Percentiles rank a stretch among this genome's conserved stretches.
Evolutionary conservation across 2,113 vertebrate genomes (phyloP).

Genomic region (Acinonyx jubatus): DNA sequence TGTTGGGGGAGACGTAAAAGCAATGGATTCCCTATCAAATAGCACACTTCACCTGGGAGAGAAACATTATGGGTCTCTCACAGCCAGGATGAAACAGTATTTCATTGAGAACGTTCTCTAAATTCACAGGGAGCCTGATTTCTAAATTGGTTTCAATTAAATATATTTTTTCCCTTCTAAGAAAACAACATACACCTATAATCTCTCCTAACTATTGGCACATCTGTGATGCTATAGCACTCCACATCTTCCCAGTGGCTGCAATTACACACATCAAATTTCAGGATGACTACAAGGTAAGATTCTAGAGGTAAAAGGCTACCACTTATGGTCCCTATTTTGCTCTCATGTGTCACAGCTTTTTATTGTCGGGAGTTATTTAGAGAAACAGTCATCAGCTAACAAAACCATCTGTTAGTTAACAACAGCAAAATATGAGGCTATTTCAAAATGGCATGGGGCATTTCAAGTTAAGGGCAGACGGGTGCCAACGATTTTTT

Average conservation of each 20-base stretch:
- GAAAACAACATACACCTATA: slow-evolving; percentile 70
- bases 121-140: slow-evolving; percentile 67
- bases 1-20: slow-evolving; percentile 49
- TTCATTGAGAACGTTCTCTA: slow-evolving; percentile 73
- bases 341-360: slow-evolving; percentile 78
- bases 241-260: slow-evolving; percentile 79
- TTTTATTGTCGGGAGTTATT: slow-evolving; percentile 76
- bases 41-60: slow-evolving; percentile 70
- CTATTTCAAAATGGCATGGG: slow-evolving; percentile 75
- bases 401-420: slow-evolving; percentile 75
- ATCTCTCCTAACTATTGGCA: slow-evolving; percentile 69
- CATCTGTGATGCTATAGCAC: slow-evolving; percentile 64
- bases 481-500: slow-evolving; percentile 71
- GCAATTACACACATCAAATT: slow-evolving; percentile 81
- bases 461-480: slow-evolving; percentile 68
- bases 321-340: slow-evolving; percentile 68
- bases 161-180: slow-evolving; percentile 68
- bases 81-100: slow-evolving; percentile 65
- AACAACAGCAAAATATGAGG: slow-evolving; percentile 78
- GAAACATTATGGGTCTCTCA: slow-evolving; percentile 51
- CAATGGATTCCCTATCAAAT: slow-evolving; percentile 69
- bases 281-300: slow-evolving; percentile 75
- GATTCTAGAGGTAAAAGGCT: slow-evolving; percentile 73
- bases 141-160: slow-evolving; percentile 80
- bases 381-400: slow-evolving; percentile 71